Evolutionary conservation across 1,140 invertebrate species (phyloP), one percentile per base, ranked within the genome.

Genomic region (Ceratina japonica): DNA sequence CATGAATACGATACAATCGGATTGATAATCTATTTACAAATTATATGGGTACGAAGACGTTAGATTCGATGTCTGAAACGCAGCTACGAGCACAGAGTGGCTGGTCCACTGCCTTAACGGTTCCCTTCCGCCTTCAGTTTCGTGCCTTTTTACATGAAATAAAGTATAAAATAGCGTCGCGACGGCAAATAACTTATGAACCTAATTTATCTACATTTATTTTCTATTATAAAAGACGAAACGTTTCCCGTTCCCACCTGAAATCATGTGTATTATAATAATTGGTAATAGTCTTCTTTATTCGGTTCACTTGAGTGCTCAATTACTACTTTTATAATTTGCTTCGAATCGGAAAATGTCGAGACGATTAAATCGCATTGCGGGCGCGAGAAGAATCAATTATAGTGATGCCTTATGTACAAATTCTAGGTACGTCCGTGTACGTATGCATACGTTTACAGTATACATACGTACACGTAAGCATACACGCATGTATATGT

Each of bases 341-440:
- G 69, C 22, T 56, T 31, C 24, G 15, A 31, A 52, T 0, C 16
- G 44, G 22, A 31, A 69, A 8, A 16, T 56, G 7, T 56, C 31
- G 62, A 27, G 22, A 27, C 70, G 56, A 76, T 74, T 16, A 44
- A 44, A 44, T 44, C 20, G 54, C 65, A 58, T 44, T 27, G 54
- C 65, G 63, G 37, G 37, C 37, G 37, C 37, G 37, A 44, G 16
- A 54, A 4, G 52, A 56, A 56, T 56, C n/a, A 56, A 56, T 56
- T 56, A n/a, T 56, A 56, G 54, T n/a, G 54, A 56, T 56, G 54
- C 54, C 54, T 56, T 56, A 56, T 56, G 54, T 56, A 56, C 54
- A 82, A 85, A 71, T 84, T 85, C 81, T 73, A 72, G 54, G 2
- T 72, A 64, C 74, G 12, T 71, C n/a, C 49, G 12, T 70, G n/a